Percentiles rank a stretch among this genome's conserved stretches.
These are phyloP conservation scores for Drosophila nasuta DNA, from an alignment of 1,140 invertebrate genomes.

Conservation along the genomic window DNA sequence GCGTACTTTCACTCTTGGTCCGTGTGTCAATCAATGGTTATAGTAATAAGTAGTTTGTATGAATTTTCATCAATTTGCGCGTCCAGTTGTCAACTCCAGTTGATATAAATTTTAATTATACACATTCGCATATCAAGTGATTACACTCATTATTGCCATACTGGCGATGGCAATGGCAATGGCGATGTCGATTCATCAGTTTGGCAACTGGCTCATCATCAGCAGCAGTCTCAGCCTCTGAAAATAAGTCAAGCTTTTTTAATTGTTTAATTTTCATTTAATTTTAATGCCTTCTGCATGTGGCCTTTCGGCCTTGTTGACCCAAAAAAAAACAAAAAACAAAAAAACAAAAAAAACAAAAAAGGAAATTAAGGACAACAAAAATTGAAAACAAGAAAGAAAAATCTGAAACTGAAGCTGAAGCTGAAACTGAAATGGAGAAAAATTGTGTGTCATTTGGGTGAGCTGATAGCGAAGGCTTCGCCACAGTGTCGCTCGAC, in stretches of 20 bases:
- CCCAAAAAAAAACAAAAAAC: constrained; percentile 38
- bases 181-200: constrained; percentile 13
- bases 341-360: too few relatives aligned
- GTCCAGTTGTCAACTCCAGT: not conserved
- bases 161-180: not conserved
- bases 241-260: constrained; percentile 53
- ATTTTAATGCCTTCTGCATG: constrained; percentile 38
- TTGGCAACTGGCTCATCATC: constrained; percentile 21
- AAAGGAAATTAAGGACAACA: not conserved
- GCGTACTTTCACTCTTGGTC: too few relatives aligned
- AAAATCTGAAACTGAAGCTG: constrained; percentile 28
- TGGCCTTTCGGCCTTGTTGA: constrained; percentile 46
- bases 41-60: too few relatives aligned
- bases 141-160: constrained; percentile 36
- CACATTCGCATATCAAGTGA: constrained; percentile 37
- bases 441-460: constrained; percentile 53
- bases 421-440: constrained; percentile 17
- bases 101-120: constrained; percentile 1
- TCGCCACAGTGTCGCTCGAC: not conserved
- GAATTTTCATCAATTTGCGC: too few relatives aligned
- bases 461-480: constrained; percentile 44
- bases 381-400: not conserved
- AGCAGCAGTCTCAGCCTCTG: not conserved
- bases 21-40: too few relatives aligned
- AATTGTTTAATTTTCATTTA: constrained; percentile 77